Conservation (phyloP, 2,113 vertebrate genomes). For the Urocynchramus pylzowi region DNA sequence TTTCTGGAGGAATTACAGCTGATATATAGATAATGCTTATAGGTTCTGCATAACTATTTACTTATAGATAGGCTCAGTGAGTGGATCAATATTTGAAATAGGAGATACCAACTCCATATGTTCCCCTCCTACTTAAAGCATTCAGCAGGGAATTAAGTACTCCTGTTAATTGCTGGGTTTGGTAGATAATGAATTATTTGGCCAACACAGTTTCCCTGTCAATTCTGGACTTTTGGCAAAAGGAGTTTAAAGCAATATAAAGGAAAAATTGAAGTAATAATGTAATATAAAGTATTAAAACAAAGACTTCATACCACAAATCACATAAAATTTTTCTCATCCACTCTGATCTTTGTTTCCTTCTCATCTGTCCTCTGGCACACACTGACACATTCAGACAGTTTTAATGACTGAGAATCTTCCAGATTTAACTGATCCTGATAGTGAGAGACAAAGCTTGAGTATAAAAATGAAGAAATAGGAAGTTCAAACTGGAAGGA, state of each 20-base stretch:
- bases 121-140: background rate
- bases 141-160: background rate
- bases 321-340: background rate
- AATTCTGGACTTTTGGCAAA: background rate
- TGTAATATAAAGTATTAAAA: background rate
- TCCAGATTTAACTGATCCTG: background rate
- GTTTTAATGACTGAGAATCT: background rate
- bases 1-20: background rate
- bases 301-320: background rate
- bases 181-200: background rate
- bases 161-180: background rate
- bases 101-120: background rate
- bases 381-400: background rate
- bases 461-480: background rate
- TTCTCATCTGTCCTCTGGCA: background rate
- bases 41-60: background rate
- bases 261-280: background rate
- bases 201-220: background rate
- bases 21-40: background rate
- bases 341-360: background rate
- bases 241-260: background rate
- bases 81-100: slow-evolving; percentile 26
- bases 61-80: background rate
- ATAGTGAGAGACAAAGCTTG: background rate
- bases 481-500: background rate